Base-by-base conservation (phyloP, 2,113 vertebrate species). In the Laterallus jamaicensis region DNA sequence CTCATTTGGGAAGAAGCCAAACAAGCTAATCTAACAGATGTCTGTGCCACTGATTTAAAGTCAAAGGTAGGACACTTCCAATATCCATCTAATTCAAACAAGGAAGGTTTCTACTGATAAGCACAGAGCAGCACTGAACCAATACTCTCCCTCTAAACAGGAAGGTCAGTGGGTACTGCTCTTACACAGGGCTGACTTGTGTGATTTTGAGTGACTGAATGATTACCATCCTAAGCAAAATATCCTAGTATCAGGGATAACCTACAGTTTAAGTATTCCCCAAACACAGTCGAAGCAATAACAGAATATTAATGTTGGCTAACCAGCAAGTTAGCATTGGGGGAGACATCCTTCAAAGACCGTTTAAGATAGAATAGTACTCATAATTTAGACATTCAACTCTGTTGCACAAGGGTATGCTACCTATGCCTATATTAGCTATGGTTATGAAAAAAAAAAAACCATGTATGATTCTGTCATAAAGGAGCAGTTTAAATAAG, bases 61-160 rank as follows among this genome's bases (percentile, higher is more conserved):
- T 92, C 91, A 96, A 95, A 95, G 78, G 84, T 90, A 95, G 68
- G 86, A 94, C 59, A 69, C 70, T 90, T 95, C 71, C 95, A 93
- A 86, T 94, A 94, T 88, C 89, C 75, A 88, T 79, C 69, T 90
- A 76, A 86, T 91, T 84, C 60, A 54, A 63, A 54, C 49, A 75
- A 71, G 40, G 17, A 78, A 58, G 35, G 56, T 63, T 93, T 93
- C 71, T 56, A 32, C 82, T 39, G 82, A 55, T 59, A 84, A 79
- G 24, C 47, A 44, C 18, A 52, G 54, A 88, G 32, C 39, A 78
- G 6, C 56, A 64, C 52, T 26, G 64, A 83, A 71, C 9, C 50
- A 64, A 20, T 10, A 24, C 21, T 69, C 29, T 67, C 11, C 8
- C 15, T 68, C 24, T 55, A 39, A 91, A 63, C 0, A 5, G 29